These are phyloP conservation scores for Disparrhopalites patrizii DNA, from an alignment of 2,888 invertebrate genomes.

Conservation along the genomic window DNA sequence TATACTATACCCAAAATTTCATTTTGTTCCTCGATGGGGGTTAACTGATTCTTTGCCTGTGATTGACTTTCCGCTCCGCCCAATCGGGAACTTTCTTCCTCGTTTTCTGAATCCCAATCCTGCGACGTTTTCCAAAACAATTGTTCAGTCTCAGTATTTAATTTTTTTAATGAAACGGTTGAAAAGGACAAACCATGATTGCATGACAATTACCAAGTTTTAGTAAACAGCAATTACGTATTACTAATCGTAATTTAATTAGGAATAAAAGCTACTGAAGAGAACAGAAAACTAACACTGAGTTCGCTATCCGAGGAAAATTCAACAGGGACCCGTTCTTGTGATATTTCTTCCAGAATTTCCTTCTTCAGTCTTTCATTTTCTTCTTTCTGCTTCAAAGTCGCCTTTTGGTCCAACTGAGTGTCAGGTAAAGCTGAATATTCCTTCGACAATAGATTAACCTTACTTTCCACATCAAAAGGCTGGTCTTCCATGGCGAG, in stretches of 20 bases:
- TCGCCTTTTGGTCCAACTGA: background rate
- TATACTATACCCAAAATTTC: too few relatives aligned
- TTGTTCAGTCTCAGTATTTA: too few relatives aligned
- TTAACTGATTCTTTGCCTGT: too few relatives aligned
- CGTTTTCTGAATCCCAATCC: background rate
- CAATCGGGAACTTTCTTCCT: too few relatives aligned
- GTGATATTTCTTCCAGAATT: constrained; percentile 19
- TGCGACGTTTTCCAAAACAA: background rate
- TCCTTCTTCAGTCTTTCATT: constrained; percentile 16
- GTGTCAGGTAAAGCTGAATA: constrained; percentile 3
- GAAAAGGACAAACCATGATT: background rate
- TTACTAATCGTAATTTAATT: too few relatives aligned
- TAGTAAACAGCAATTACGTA: too few relatives aligned
- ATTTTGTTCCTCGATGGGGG: too few relatives aligned
- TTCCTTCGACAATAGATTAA: background rate
- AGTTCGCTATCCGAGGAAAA: constrained; percentile 36
- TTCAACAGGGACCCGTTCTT: background rate
- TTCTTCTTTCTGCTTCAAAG: background rate
- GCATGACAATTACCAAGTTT: too few relatives aligned
- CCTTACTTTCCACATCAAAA: constrained; percentile 13
- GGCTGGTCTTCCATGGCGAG: constrained; percentile 36
- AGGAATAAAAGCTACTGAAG: background rate
- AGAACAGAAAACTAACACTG: constrained; percentile 30
- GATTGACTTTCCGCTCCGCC: too few relatives aligned
- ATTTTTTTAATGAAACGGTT: too few relatives aligned